These are phyloP conservation scores for Drosophila subobscura DNA, from an alignment of 1,140 invertebrate species.

Conservation along the genomic window DNA sequence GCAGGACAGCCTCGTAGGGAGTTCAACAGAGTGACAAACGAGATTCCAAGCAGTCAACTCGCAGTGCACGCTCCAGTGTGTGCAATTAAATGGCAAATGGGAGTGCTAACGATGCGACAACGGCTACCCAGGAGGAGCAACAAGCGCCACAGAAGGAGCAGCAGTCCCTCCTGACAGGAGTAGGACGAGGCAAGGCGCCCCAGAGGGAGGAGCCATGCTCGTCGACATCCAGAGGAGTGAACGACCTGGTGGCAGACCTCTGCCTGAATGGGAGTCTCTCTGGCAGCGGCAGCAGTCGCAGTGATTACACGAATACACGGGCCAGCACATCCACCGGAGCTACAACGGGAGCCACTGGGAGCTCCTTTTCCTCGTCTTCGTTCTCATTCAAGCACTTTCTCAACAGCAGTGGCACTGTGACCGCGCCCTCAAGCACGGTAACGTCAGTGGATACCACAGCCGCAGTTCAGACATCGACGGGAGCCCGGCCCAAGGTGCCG, in stretches of 20 bases:
- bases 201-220: conserved; percentile 17
- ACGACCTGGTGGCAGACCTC: conserved; percentile 74
- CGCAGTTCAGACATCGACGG: conserved; percentile 73
- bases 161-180: conserved; percentile 32
- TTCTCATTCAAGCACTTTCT: conserved; percentile 93
- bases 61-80: conserved; percentile 2
- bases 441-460: conserved; percentile 63
- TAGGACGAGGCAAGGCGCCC: conserved; percentile 21
- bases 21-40: background rate
- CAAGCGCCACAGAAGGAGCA: conserved; percentile 33
- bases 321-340: conserved; percentile 27
- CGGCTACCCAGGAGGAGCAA: conserved; percentile 28
- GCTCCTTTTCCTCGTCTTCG: conserved; percentile 48
- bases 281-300: conserved; percentile 26
- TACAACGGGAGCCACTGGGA: conserved; percentile 3
- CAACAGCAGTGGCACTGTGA: conserved; percentile 69
- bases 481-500: conserved; percentile 80
- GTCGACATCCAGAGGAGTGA: conserved; percentile 32
- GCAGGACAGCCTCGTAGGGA: background rate
- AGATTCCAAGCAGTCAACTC: background rate
- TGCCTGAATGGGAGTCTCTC: conserved; percentile 38
- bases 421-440: conserved; percentile 75
- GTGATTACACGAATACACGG: conserved; percentile 60
- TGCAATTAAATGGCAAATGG: conserved; percentile 71
- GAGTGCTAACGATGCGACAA: conserved; percentile 56